Percentiles rank a stretch among this genome's conserved stretches.
These are phyloP conservation scores for Papilio aristodemus DNA, from an alignment of 1,140 invertebrate species.

Conservation along the genomic window DNA sequence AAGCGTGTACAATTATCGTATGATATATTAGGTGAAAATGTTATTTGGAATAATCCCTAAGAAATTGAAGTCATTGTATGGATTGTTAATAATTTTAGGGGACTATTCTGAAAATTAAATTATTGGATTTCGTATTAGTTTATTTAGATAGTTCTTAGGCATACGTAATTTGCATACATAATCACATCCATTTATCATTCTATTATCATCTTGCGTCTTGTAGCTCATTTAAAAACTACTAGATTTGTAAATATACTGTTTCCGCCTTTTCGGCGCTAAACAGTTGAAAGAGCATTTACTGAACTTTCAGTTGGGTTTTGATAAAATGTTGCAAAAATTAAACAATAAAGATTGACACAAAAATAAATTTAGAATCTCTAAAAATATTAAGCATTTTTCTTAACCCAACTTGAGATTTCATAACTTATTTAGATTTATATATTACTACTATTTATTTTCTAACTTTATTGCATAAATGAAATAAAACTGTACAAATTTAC, in stretches of 20 bases:
- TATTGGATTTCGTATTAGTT: conserved; percentile 41
- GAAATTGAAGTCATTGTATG: conserved; percentile 45
- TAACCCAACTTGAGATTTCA: conserved; percentile 79
- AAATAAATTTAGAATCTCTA: conserved; percentile 28
- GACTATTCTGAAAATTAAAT: conserved; percentile 70
- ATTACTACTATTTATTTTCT: conserved; percentile 73
- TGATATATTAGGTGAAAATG: conserved; percentile 32
- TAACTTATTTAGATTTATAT: conserved; percentile 74
- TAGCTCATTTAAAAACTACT: conserved; percentile 34
- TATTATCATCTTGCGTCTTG: conserved; percentile 33
- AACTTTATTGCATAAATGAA: conserved; percentile 70
- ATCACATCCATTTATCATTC: conserved; percentile 44
- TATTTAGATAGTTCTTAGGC: conserved; percentile 39
- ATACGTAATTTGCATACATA: conserved; percentile 40
- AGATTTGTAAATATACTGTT: conserved; percentile 69
- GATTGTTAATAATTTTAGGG: conserved; percentile 55
- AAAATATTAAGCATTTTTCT: conserved; percentile 55
- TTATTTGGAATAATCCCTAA: conserved; percentile 71
- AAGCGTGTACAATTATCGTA: conserved; percentile 29
- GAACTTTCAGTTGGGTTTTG: conserved; percentile 80
- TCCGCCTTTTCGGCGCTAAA: conserved; percentile 48
- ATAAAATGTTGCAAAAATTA: conserved; percentile 53
- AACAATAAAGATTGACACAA: conserved; percentile 37
- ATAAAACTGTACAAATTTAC: conserved; percentile 76
- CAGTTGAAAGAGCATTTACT: conserved; percentile 49